Evolutionary conservation across 2,888 invertebrate genomes (phyloP), one percentile per base, ranked within the genome.

Genomic region (Lacanobia oleracea): DNA sequence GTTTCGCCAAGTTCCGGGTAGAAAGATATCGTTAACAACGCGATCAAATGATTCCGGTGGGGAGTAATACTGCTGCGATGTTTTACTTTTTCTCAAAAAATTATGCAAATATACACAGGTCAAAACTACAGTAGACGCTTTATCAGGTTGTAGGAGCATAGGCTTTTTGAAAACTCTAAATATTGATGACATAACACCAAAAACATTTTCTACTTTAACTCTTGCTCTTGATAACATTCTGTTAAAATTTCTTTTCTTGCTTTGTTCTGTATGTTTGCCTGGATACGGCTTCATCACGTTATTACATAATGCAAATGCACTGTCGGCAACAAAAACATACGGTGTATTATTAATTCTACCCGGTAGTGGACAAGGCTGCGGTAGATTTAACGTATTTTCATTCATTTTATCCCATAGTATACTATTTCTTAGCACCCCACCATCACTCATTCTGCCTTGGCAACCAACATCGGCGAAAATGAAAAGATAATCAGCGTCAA

Each of bases 161-260:
- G 37, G 37, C n/a, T 59, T 59, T 21, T n/a, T 59, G n/a, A 59
- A 59, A 59, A 59, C 37, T 59, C 57, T n/a, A 12, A 59, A 59
- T 40, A 59, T 21, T 21, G 40, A 40, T 59, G 57, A 14, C 57
- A 59, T 59, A 45, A 45, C 6, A 45, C 45, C 45, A 45, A 45
- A 45, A 16, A n/a, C 14, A 48, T 48, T 18, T n/a, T 59, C 37
- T 12, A 40, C 57, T 21, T n/a, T 59, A 59, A 59, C 40, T 40
- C 37, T n/a, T 40, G 18, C 57, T 40, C 37, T 53, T 12, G 53
- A 53, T 14, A 23, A 53, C 9, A 7, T 51, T 50, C n/a, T 6
- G 50, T 50, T 50, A 9, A 50, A 56, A 56, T 37, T 56, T 56
- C 56, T 56, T 56, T 56, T 56, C 33, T 18, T 56, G n/a, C 56